Evolutionary conservation across 1,140 invertebrate genomes (phyloP).

Genomic region (Sinella curviseta): DNA sequence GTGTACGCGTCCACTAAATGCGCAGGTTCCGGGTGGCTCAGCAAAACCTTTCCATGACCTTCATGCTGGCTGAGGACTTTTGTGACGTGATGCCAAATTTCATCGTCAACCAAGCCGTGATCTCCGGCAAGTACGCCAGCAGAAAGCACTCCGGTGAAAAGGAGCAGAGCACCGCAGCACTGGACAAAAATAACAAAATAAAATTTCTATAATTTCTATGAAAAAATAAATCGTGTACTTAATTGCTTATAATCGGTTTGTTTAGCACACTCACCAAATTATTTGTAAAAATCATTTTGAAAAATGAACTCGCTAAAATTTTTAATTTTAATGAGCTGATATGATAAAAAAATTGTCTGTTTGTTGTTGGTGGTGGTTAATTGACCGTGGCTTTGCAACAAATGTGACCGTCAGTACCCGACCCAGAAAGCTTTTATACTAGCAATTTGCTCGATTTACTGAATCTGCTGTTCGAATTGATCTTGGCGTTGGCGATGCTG

Average conservation of each 20-base stretch:
- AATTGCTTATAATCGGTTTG: background rate
- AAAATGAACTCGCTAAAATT: background rate
- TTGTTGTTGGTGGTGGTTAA: constrained; percentile 18
- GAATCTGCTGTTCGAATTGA: background rate
- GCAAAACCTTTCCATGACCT: background rate
- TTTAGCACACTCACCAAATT: background rate
- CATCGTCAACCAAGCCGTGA: background rate
- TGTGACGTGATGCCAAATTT: background rate
- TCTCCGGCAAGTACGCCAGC: background rate
- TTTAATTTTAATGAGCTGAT: background rate
- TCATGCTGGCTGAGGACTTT: background rate
- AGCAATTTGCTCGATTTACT: background rate
- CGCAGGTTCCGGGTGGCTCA: background rate
- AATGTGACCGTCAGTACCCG: background rate
- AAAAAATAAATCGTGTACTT: background rate
- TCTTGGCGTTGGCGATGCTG: background rate
- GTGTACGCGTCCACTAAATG: background rate
- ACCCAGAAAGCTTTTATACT: constrained; percentile 25
- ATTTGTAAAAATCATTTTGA: background rate
- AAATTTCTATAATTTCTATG: background rate
- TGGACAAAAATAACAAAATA: background rate
- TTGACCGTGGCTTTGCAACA: background rate
- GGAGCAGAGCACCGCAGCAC: background rate
- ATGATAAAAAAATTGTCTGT: too few relatives aligned
- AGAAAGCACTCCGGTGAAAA: background rate